A percentile compares a stretch with the other conserved stretches of the same genome.
These are phyloP conservation scores for Eumeta japonica DNA, from an alignment of 1,140 invertebrate genomes.

Conservation along the genomic window DNA sequence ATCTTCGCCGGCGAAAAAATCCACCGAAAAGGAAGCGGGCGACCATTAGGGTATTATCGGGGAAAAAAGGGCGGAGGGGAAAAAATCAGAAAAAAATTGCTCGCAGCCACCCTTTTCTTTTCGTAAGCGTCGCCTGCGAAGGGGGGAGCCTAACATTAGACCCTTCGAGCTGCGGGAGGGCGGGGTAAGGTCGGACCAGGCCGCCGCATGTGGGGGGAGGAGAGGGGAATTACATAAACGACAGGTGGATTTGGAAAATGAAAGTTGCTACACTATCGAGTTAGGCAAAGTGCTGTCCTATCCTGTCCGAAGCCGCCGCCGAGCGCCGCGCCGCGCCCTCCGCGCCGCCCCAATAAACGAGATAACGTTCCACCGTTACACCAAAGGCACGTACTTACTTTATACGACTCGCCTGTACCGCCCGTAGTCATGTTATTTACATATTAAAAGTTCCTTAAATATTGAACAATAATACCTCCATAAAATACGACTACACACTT, in stretches of 20 bases:
- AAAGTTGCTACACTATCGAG: constrained; percentile 35
- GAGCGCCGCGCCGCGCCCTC: too few relatives aligned
- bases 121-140: constrained; percentile 45
- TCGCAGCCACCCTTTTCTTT: constrained; percentile 50
- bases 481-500: too few relatives aligned
- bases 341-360: too few relatives aligned
- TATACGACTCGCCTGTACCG: too few relatives aligned
- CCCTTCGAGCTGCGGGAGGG: constrained; percentile 33
- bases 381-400: too few relatives aligned
- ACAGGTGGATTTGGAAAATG: constrained; percentile 55
- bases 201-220: neutral
- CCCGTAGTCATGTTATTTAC: too few relatives aligned
- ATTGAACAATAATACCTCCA: too few relatives aligned
- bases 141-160: constrained; percentile 35
- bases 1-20: constrained; percentile 48
- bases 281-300: constrained; percentile 12
- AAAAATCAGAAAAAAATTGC: constrained; percentile 54
- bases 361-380: too few relatives aligned
- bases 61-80: constrained; percentile 45
- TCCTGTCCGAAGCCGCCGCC: too few relatives aligned
- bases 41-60: constrained; percentile 57
- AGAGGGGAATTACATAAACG: constrained; percentile 44
- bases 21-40: constrained; percentile 52
- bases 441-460: too few relatives aligned
- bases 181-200: constrained; percentile 40